Percentiles rank a stretch among this genome's conserved stretches.
phyloP scores from a whole-genome alignment of 1,140 invertebrate genomes.

The Caenorhabditis inopinata region DNA sequence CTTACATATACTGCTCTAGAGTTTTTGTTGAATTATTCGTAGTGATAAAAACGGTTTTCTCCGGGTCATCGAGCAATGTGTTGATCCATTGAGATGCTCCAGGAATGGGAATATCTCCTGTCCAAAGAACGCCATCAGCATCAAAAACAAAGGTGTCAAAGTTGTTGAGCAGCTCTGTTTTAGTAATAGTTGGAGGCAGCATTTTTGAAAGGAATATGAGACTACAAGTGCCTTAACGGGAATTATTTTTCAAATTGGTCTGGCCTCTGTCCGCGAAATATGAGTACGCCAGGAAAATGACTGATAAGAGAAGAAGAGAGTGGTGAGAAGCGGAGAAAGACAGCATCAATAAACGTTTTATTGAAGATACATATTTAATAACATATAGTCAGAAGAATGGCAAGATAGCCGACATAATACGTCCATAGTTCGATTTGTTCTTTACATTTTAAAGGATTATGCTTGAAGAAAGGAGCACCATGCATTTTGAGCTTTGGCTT shows the following conservation, averaged over 20 bases:
- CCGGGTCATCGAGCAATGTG: slow-evolving; percentile 70
- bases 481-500: not conserved
- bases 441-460: not conserved
- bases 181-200: not conserved
- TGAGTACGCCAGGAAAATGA: not conserved
- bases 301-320: not conserved
- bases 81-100: slow-evolving; percentile 76
- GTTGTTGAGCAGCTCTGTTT: not conserved
- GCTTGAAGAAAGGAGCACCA: not conserved
- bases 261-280: not conserved
- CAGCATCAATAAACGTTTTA: not conserved
- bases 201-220: not conserved
- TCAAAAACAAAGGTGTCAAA: slow-evolving; percentile 64
- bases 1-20: slow-evolving; percentile 74
- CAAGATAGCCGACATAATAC: slow-evolving; percentile 30
- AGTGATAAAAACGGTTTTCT: slow-evolving; percentile 84
- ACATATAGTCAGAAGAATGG: not conserved
- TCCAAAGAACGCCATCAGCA: slow-evolving; percentile 78
- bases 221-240: not conserved
- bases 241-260: not conserved
- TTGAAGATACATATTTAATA: not conserved
- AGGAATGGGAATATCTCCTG: slow-evolving; percentile 74
- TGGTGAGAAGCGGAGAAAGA: not conserved
- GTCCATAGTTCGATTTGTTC: not conserved
- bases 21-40: slow-evolving; percentile 92